Evolutionary conservation across 2,797 vertebrate genomes (phyloP), one percentile per base, ranked within the genome.

Genomic region (Coracias cyanogaster): DNA sequence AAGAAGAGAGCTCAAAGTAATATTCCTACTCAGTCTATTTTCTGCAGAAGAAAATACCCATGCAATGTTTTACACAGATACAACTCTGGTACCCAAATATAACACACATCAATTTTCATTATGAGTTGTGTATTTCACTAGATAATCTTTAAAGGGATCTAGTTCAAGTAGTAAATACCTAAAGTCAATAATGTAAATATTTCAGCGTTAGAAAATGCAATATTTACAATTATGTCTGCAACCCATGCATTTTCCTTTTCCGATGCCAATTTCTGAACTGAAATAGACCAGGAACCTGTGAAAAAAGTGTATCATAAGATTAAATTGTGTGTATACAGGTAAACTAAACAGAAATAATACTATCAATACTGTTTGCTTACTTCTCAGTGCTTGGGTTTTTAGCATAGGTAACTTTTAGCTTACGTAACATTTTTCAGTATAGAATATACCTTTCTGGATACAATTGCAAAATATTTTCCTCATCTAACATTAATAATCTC

Each of bases 1-100:
- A 41, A 66, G 71, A 46, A 48, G 9, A 79, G 7, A 43, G 6
- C 8, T 22, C 19, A 16, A 60, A 82, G 10, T 58, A 52, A 41
- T 48, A n/a, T n/a, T 26, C 21, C 8, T 92, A 49, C 12, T 74
- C 51, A 48, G 21, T 31, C 21, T 55, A 10, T 28, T 64, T 52
- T 52, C 57, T 62, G 10, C 17, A 70, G 33, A 21, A 64, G 7
- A 45, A 54, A 21, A 0, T 18, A 55, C 11, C 22, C 4, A 0
- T 43, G 19, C 29, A 45, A 12, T 37, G 8, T 52, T 80, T 70
- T 41, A 58, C 10, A 48, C 5, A 43, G 16, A 48, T 25, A 45
- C 18, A 28, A 49, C 22, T 29, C 48, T 57, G 67, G 43, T 25
- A 62, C 12, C 25, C 6, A 58, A 43, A 74, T n/a, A 64, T 46